These are phyloP conservation scores for Mythimna ferrago DNA, from an alignment of 2,888 invertebrate genomes.

Conservation along the genomic window DNA sequence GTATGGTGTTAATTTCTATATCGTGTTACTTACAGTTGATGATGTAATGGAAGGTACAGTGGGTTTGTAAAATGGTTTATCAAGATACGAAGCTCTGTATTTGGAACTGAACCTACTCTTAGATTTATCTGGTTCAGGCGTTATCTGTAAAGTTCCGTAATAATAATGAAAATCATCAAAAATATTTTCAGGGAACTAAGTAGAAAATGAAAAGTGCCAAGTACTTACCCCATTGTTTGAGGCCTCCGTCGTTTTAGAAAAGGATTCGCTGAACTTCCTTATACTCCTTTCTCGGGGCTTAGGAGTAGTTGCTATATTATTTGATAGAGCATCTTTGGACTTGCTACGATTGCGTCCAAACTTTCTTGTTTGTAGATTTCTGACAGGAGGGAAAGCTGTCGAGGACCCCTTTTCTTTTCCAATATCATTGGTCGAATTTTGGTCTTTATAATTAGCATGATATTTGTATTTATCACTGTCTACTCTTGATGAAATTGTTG, in stretches of 20 bases:
- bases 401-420: conserved; percentile 71
- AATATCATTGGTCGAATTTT: conserved; percentile 64
- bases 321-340: conserved; percentile 68
- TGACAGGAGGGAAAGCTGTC: conserved; percentile 76
- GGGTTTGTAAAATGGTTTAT: conserved; percentile 91
- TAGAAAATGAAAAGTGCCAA: conserved; percentile 3
- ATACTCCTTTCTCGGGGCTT: conserved; percentile 76
- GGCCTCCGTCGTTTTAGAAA: conserved; percentile 83
- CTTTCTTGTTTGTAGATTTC: conserved; percentile 83
- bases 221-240: conserved; percentile 86
- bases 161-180: conserved; percentile 41
- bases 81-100: conserved; percentile 89
- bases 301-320: conserved; percentile 67
- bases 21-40: conserved; percentile 86
- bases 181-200: background rate
- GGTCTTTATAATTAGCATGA: conserved; percentile 83
- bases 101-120: conserved; percentile 91
- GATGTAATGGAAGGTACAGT: conserved; percentile 91
- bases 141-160: conserved; percentile 80
- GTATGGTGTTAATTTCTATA: conserved; percentile 56
- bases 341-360: conserved; percentile 75
- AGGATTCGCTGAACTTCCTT: conserved; percentile 82
- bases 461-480: conserved; percentile 78
- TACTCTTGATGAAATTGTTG: conserved; percentile 66
- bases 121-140: conserved; percentile 85